Conservation (phyloP, 23 tunicate genomes). For the Ascidia mentula region DNA sequence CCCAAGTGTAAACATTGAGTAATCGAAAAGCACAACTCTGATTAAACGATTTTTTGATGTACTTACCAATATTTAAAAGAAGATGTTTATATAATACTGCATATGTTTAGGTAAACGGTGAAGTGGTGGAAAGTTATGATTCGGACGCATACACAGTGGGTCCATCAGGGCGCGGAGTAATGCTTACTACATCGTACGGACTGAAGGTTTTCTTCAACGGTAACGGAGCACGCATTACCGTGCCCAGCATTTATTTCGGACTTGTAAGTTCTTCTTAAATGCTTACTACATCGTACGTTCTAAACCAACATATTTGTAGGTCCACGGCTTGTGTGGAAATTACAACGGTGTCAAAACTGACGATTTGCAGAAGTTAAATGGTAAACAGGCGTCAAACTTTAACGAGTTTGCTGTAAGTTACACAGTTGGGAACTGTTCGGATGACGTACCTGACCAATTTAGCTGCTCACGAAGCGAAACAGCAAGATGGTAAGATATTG, state of each 20-base stretch:
- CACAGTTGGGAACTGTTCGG: constrained; percentile 37
- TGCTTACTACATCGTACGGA: constrained; percentile 29
- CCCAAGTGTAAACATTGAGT: not conserved
- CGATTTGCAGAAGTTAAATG: constrained; percentile 52
- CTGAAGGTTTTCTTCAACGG: constrained; percentile 60
- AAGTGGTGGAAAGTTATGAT: constrained; percentile 5
- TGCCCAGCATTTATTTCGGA: constrained; percentile 59
- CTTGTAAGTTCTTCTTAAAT: constrained; percentile 27
- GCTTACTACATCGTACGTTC: not conserved
- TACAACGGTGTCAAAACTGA: constrained; percentile 59
- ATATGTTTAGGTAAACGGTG: constrained; percentile 38
- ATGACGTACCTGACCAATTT: constrained; percentile 16
- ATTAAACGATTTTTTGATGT: not conserved
- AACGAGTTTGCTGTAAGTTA: constrained; percentile 60
- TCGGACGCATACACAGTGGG: constrained; percentile 2
- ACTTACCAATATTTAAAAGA: not conserved
- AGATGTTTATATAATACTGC: not conserved
- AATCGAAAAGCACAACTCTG: not conserved
- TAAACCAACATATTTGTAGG: constrained; percentile 16
- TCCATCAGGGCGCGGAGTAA: constrained; percentile 25
- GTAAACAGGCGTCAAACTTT: constrained; percentile 26
- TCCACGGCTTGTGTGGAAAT: constrained; percentile 78
- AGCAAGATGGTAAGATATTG: constrained; percentile 39
- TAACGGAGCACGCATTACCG: constrained; percentile 40
- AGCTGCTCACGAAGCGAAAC: constrained; percentile 36